Base-by-base conservation (phyloP, 1,140 invertebrate species). In the Drosophila willistoni region DNA sequence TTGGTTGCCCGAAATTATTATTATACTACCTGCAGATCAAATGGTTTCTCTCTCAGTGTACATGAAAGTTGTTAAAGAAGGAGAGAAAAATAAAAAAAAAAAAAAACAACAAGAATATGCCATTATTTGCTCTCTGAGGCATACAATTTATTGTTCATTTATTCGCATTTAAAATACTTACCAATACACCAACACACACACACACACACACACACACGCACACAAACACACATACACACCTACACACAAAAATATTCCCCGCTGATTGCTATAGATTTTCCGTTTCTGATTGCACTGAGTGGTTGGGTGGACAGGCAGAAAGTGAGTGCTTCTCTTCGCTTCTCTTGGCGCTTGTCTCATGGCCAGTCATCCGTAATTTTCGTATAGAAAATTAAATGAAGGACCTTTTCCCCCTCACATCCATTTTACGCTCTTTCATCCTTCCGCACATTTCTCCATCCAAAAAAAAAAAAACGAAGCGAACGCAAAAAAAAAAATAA, bases 111-210 rank as follows among this genome's bases (percentile, higher is more conserved):
- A 39, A 68, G 56, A 74, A 74, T 75, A 57, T 75, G 73, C 64
- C 71, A 39, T 34, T 47, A 70, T 60, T 56, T 19, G 68, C 72
- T 47, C 33, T 51, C 44, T 51, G 44, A 51, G 44, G 44, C 44
- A 51, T 51, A 47, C 60, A 81, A 81, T 77, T 81, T 77, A 81
- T 72, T 81, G 79, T 73, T 77, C 70, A 77, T 77, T 81, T 81
- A 81, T 77, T 77, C 63, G 65, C 73, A 33, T 51, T 51, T 51
- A 51, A 51, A 51, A 51, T 51, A 51, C 44, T 51, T 19, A 51
- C 44, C 44, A 51, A 51, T 51, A 51, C 44, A 51, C n/a, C 1
- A 14, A 14, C 44, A 12, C 7, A 22, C 17, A 22, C 17, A 22
- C 17, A 51, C 44, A 44, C 42, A 22, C 17, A 22, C 17, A 22